These are phyloP conservation scores for Spodoptera littoralis DNA, from an alignment of 2,888 invertebrate genomes.

Conservation along the genomic window DNA sequence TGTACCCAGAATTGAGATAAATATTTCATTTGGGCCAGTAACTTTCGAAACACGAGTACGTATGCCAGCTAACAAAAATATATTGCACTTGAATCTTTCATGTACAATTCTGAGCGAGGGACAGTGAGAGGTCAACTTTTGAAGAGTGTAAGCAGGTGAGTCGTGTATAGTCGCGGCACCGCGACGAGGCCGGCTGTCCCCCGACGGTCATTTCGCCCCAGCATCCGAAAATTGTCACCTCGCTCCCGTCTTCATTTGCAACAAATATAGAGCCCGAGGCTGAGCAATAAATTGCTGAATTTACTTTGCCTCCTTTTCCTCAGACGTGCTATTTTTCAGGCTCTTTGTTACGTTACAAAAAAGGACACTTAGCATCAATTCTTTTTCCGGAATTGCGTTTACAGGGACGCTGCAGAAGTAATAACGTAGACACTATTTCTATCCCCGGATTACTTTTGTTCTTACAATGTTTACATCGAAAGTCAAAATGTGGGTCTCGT, in stretches of 20 bases:
- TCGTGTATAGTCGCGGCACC: conserved; percentile 68
- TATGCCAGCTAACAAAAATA: background rate
- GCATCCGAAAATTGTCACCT: conserved; percentile 86
- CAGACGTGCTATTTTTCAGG: conserved; percentile 83
- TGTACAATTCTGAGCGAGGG: conserved; percentile 22
- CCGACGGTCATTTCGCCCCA: conserved; percentile 78
- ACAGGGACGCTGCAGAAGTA: conserved; percentile 44
- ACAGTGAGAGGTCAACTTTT: conserved; percentile 43
- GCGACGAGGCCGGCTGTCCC: conserved; percentile 66
- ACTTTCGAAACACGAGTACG: background rate
- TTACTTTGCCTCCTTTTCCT: conserved; percentile 80
- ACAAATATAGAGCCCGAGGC: conserved; percentile 83
- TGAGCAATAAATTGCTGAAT: conserved; percentile 85
- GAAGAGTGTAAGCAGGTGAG: conserved; percentile 63
- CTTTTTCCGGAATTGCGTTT: conserved; percentile 69
- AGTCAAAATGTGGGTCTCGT: background rate
- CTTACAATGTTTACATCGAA: background rate
- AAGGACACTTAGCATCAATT: conserved; percentile 79
- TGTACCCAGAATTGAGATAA: background rate
- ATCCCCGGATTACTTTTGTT: conserved; percentile 20
- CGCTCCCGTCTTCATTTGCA: conserved; percentile 85
- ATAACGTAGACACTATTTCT: conserved; percentile 38
- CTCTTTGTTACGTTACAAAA: conserved; percentile 81
- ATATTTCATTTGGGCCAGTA: background rate
- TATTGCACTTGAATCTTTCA: conserved; percentile 20